Conservation (phyloP, 2,113 vertebrate species). For the Microtus ochrogaster region DNA sequence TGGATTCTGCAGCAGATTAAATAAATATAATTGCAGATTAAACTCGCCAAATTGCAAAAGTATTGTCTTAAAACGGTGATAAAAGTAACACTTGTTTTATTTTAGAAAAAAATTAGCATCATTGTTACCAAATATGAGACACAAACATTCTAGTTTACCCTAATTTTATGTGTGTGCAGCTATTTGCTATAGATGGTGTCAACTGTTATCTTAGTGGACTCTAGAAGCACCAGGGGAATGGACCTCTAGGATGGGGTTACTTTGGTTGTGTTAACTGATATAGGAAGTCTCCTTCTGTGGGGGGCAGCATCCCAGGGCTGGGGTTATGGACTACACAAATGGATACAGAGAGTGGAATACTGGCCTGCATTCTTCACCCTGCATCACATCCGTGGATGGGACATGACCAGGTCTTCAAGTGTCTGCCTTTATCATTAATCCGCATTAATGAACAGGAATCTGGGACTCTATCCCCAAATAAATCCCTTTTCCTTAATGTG, state of each 20-base stretch:
- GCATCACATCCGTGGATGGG: too few species aligned
- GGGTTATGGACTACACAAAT: too few species aligned
- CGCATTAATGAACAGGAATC: too few species aligned
- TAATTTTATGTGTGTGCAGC: constrained; percentile 46
- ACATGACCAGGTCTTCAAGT: background rate
- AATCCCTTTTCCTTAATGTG: background rate
- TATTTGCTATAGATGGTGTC: background rate
- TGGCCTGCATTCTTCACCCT: accelerated
- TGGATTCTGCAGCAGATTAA: background rate
- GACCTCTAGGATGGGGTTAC: background rate
- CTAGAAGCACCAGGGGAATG: background rate
- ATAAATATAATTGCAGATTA: background rate
- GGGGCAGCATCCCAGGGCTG: background rate
- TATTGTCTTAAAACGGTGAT: background rate
- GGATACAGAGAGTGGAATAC: background rate
- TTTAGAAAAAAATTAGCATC: background rate
- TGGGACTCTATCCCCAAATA: background rate
- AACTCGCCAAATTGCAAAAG: constrained; percentile 20
- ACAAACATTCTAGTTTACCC: background rate
- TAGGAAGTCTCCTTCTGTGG: too few species aligned
- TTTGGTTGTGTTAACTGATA: background rate
- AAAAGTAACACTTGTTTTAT: background rate
- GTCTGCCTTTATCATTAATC: background rate
- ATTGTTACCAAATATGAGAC: background rate
- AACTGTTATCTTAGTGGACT: background rate